Conservation (phyloP, 1,140 invertebrate genomes). For the Caenorhabditis briggsae region DNA sequence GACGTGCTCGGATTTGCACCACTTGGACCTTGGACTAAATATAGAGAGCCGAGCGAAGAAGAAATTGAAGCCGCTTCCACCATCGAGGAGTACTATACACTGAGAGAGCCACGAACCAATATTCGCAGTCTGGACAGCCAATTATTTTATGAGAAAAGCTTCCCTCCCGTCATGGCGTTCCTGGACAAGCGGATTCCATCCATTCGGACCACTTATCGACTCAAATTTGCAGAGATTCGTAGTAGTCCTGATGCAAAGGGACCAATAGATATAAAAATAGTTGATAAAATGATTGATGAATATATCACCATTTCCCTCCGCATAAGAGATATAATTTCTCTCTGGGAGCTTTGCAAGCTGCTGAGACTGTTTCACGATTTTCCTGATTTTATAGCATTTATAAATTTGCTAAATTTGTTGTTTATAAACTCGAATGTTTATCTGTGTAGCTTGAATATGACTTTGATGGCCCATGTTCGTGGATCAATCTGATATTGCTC, state of each 20-base stretch:
- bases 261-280: no score
- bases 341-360: no score
- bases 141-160: neutral
- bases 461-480: no score
- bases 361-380: no score
- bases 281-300: no score
- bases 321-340: no score
- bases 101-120: neutral
- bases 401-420: no score
- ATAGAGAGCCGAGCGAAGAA: neutral
- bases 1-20: neutral
- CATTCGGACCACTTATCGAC: slow-evolving; percentile 18
- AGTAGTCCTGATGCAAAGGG: neutral
- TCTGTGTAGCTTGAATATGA: no score
- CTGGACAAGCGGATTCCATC: slow-evolving; percentile 6
- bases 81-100: slow-evolving; percentile 9
- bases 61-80: slow-evolving; percentile 27
- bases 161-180: slow-evolving; percentile 30
- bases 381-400: no score
- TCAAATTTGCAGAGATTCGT: neutral
- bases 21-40: slow-evolving; percentile 1
- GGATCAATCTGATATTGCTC: no score
- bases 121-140: neutral
- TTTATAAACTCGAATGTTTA: no score
- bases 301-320: no score